Percentiles rank a stretch among this genome's conserved stretches.
These are phyloP conservation scores for Hedya salicella DNA, from an alignment of 2,888 invertebrate species.

Conservation along the genomic window DNA sequence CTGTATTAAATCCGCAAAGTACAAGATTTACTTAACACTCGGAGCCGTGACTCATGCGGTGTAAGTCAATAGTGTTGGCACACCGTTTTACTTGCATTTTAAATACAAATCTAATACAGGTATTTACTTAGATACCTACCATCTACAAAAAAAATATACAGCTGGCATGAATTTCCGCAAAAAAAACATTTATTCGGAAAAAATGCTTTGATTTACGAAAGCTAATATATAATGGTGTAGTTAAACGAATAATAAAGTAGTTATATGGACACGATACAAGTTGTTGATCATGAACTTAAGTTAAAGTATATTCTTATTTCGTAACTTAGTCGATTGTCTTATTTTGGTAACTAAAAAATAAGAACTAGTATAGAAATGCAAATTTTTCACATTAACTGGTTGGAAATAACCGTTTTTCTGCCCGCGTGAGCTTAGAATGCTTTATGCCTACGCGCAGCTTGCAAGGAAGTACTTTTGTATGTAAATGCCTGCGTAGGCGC, in stretches of 20 bases:
- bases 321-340: too few species aligned
- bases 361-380: not conserved
- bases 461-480: conserved; percentile 82
- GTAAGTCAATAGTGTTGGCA: conserved; percentile 30
- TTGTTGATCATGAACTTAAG: too few species aligned
- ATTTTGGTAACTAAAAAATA: not conserved
- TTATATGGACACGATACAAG: too few species aligned
- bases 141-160: too few species aligned
- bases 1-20: conserved; percentile 21
- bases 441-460: conserved; percentile 74
- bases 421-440: conserved; percentile 59
- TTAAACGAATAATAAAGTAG: too few species aligned
- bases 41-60: conserved; percentile 27
- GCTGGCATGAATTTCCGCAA: too few species aligned
- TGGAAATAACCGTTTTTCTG: conserved; percentile 33
- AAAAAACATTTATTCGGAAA: too few species aligned
- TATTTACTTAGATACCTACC: not conserved
- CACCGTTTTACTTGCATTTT: conserved; percentile 10
- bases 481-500: conserved; percentile 81
- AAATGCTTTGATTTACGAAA: too few species aligned
- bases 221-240: too few species aligned
- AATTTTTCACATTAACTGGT: conserved; percentile 26
- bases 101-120: conserved; percentile 12
- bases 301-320: too few species aligned
- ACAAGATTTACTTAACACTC: conserved; percentile 35